These are phyloP conservation scores for Cyphomyrmex costatus DNA, from an alignment of 1,140 invertebrate species.

Conservation along the genomic window DNA sequence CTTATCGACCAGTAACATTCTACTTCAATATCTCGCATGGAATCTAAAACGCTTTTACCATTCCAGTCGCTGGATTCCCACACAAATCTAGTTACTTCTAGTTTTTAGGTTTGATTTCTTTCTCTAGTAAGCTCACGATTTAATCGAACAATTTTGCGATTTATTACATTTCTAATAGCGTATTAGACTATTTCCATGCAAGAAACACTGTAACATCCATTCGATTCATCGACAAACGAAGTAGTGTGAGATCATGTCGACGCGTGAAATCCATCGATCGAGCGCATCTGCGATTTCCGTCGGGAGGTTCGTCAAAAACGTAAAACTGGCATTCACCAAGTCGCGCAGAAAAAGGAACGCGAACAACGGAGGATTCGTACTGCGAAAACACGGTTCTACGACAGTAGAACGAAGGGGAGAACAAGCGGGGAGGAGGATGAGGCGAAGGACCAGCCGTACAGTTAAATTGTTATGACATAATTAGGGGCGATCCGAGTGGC, in stretches of 20 bases:
- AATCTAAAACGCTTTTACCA: not conserved
- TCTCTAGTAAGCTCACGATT: not conserved
- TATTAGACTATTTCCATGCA: constrained; percentile 30
- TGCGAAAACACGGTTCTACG: constrained; percentile 18
- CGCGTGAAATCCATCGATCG: constrained; percentile 61
- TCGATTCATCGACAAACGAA: constrained; percentile 32
- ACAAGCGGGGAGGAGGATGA: not conserved
- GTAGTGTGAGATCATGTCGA: constrained; percentile 41
- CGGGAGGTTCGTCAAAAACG: constrained; percentile 13
- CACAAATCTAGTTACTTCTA: not conserved
- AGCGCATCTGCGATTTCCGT: constrained; percentile 55
- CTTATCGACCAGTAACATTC: not conserved
- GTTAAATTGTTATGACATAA: constrained; percentile 84
- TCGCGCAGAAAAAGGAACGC: not conserved
- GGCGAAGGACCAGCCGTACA: constrained; percentile 56
- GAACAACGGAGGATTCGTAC: constrained; percentile 44
- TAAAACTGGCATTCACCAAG: not conserved
- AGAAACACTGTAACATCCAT: constrained; percentile 25
- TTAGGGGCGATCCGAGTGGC: constrained; percentile 77
- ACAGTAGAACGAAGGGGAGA: constrained; percentile 40
- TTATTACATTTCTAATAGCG: constrained; percentile 20
- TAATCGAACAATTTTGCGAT: constrained; percentile 23
- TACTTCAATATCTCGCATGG: not conserved
- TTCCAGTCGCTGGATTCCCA: not conserved
- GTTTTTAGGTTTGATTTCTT: not conserved